Evolutionary conservation across 2,888 invertebrate species (phyloP), one percentile per base, ranked within the genome.

Genomic region (Creontiades dilutus): DNA sequence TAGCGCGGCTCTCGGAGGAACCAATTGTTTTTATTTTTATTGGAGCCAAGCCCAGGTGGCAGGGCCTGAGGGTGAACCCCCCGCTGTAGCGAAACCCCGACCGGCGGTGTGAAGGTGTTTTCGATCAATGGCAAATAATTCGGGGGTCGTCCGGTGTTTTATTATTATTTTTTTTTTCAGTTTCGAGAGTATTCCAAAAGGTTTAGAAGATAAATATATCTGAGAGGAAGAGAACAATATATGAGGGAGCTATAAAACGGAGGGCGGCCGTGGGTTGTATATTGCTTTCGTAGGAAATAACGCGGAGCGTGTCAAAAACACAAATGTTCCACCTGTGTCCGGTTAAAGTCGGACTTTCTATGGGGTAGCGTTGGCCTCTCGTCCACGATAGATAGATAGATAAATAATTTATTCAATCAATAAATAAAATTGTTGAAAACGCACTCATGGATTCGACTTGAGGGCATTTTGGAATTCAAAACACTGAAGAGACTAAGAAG

Each of bases 21-120:
- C 82, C 82, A 52, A 82, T 48, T 82, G 82, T 82, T 82, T 82
- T 82, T 82, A 82, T 82, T 82, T 82, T 82, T 52, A 82, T 82
- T 82, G 52, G 82, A 48, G 52, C 82, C 82, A 52, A 82, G 82
- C 81, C 52, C 82, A 82, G 82, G 82, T 82, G n/a, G 82, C 82
- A 68, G 68, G 68, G n/a, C 52, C 16, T 52, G 52, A 52, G 27
- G 48, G 19, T 48, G 52, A 7, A 37, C 27, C n/a, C 82, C 27
- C 82, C 46, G 81, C 47, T 19, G 2, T 37, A 2, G 7, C 37
- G n/a, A 37, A 37, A 37, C 37, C 37, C 37, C 37, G 7, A 37
- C 2, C 37, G 37, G 37, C 37, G 37, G 37, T 37, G 37, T 14
- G 19, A 13, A n/a, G 14, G 3, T n/a, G 81, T 13, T 1, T 81